A percentile compares a stretch with the other conserved stretches of the same genome.
phyloP scores from a whole-genome alignment of 2,888 invertebrate genomes.

The Caenorhabditis uteleia region DNA sequence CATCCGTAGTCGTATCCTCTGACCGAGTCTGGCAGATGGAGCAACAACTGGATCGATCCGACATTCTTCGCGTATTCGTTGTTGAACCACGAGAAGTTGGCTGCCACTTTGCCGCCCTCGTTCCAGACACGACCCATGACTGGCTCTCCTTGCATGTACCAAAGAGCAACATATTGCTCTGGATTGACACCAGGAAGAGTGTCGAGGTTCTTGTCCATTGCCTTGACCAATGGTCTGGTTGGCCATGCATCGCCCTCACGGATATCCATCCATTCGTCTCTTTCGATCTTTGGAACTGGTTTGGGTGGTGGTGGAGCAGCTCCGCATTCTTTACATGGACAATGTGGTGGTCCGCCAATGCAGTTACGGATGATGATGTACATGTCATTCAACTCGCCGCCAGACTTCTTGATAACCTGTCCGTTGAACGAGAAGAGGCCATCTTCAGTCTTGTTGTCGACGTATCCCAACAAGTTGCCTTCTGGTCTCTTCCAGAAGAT shows the following conservation, averaged over 20 bases:
- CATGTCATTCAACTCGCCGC: conserved; percentile 52
- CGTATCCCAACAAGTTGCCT: conserved; percentile 34
- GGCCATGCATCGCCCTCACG: conserved; percentile 63
- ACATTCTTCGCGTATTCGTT: conserved; percentile 61
- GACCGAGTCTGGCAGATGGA: conserved; percentile 59
- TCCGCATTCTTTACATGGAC: conserved; percentile 5
- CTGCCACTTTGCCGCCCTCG: conserved; percentile 60
- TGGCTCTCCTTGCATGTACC: conserved; percentile 58
- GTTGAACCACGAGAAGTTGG: conserved; percentile 60
- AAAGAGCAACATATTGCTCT: conserved; percentile 63
- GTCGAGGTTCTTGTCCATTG: conserved; percentile 51
- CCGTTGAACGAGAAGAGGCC: conserved; percentile 55
- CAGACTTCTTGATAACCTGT: conserved; percentile 26
- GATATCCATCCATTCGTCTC: conserved; percentile 65
- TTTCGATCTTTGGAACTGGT: conserved; percentile 48
- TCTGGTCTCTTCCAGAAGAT: conserved; percentile 52
- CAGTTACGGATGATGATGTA: conserved; percentile 54
- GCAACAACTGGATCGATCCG: conserved; percentile 55
- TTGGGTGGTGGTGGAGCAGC: conserved; percentile 11
- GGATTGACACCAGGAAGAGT: conserved; percentile 52
- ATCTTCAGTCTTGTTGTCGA: conserved; percentile 60
- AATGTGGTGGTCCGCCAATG: conserved; percentile 40
- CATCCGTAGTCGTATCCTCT: conserved; percentile 66
- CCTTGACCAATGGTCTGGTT: conserved; percentile 41
- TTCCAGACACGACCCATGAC: conserved; percentile 65